phyloP scores from a whole-genome alignment of 2,888 invertebrate species.

The Axea sp. region DNA sequence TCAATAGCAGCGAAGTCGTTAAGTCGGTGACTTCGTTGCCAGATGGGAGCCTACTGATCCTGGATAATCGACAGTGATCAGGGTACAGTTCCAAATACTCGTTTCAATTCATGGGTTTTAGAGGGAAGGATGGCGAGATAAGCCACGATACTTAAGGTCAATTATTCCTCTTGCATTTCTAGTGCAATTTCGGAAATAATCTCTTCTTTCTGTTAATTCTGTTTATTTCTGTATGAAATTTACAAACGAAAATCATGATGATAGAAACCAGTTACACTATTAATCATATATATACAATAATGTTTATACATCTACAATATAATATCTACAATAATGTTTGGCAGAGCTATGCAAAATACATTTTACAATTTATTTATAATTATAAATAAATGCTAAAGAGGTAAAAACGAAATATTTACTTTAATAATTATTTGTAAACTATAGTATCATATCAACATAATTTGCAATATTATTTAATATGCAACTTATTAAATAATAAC shows the following conservation, averaged over 20 bases:
- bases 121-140: slow-evolving; percentile 66
- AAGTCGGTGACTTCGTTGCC: slow-evolving; percentile 72
- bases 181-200: slow-evolving; percentile 9
- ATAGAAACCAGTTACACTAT: too few species aligned
- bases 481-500: too few species aligned
- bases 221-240: neutral
- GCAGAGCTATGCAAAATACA: too few species aligned
- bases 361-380: too few species aligned
- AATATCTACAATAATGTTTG: too few species aligned
- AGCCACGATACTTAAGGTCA: slow-evolving; percentile 62
- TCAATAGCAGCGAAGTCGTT: slow-evolving; percentile 61
- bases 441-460: too few species aligned
- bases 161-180: slow-evolving; percentile 37
- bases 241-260: neutral
- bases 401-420: too few species aligned
- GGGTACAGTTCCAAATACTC: slow-evolving; percentile 67
- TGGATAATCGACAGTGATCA: slow-evolving; percentile 77
- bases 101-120: slow-evolving; percentile 74
- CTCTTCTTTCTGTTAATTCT: neutral
- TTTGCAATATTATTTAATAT: too few species aligned
- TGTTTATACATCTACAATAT: too few species aligned
- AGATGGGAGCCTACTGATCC: slow-evolving; percentile 76
- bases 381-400: too few species aligned
- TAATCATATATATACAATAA: too few species aligned
- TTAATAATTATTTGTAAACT: too few species aligned